Base-by-base conservation (phyloP, 1,140 invertebrate genomes). In the Euborellia annulipes region DNA sequence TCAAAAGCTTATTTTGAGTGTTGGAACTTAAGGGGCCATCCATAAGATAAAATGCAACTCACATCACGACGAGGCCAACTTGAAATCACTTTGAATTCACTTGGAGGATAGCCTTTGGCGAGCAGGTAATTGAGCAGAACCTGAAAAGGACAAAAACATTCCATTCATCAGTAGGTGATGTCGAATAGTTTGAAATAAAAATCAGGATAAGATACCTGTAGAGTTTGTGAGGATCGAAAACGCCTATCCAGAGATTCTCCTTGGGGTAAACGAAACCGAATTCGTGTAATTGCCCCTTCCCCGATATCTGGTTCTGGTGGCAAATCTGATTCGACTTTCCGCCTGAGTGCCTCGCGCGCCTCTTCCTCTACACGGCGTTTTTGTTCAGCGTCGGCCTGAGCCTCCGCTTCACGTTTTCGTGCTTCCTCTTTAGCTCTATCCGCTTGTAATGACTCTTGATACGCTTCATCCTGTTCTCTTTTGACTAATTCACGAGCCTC, bases 1-100 rank as follows among this genome's bases (percentile, higher is more conserved):
- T 14, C 34, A 44, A 14, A 44, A 44, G 8, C 7, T 36, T 44
- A 14, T 17, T 16, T 36, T 36, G n/a, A 44, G 32, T 36, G 14
- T 36, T 44, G 8, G 23, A 8, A 44, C 30, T 3, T 3, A 44
- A 45, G 50, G 51, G 52, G 36, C 43, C 38, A 48, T 45, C 40
- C 22, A 34, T 40, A 34, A 45, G 36, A 14, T 39, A 34, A 45
- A 53, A 56, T 19, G n/a, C n/a, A 55, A 78, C 79, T 82, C 69
- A 85, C 81, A 75, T 93, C 89, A 73, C 81, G 79, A 61, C 88
- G 76, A 59, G 90, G 90, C 82, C 84, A 93, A 59, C 84, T 86
- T 54, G 80, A 80, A 51, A 93, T 79, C 38, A 93, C 77, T 73
- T 93, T 94, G 61, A 81, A 93, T 58, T 90, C 85, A 56, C 85